Conservation (phyloP, 2,888 invertebrate species). For the Rhingia campestris region DNA sequence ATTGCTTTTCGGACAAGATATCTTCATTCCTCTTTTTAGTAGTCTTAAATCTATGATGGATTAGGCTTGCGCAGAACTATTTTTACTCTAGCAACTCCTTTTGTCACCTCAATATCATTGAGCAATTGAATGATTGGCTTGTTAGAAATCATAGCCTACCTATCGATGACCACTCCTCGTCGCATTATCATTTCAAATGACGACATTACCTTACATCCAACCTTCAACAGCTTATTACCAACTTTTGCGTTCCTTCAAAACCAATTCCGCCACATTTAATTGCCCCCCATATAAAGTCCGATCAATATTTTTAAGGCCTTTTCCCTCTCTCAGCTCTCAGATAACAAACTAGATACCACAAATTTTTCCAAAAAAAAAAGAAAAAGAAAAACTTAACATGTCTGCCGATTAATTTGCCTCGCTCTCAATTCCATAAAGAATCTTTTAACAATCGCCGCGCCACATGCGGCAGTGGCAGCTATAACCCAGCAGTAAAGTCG, state of each 20-base stretch:
- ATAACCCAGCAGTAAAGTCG: constrained; percentile 14
- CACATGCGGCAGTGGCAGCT: constrained; percentile 28
- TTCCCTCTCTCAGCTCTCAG: constrained; percentile 17
- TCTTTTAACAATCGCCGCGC: constrained; percentile 65
- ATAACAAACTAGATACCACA: constrained; percentile 56
- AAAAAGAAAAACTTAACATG: background rate
- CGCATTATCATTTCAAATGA: too few relatives aligned
- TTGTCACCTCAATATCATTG: too few relatives aligned
- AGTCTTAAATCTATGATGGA: too few relatives aligned
- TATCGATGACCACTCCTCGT: too few relatives aligned
- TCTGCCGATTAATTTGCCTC: constrained; percentile 49
- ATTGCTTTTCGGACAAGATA: too few relatives aligned
- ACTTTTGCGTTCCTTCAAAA: background rate
- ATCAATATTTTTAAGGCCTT: constrained; percentile 8
- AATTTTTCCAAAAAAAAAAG: constrained; percentile 17
- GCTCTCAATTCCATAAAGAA: constrained; percentile 71
- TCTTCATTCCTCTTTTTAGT: too few relatives aligned
- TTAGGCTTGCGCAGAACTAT: too few relatives aligned
- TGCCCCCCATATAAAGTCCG: constrained; percentile 29
- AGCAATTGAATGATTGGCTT: too few relatives aligned
- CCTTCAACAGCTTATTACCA: background rate
- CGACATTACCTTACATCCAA: background rate
- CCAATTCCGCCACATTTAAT: constrained; percentile 19
- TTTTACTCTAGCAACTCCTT: too few relatives aligned
- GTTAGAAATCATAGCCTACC: too few relatives aligned